Evolutionary conservation across 2,797 vertebrate genomes (phyloP), one percentile per base, ranked within the genome.

Genomic region (Enteromius paludinosus): DNA sequence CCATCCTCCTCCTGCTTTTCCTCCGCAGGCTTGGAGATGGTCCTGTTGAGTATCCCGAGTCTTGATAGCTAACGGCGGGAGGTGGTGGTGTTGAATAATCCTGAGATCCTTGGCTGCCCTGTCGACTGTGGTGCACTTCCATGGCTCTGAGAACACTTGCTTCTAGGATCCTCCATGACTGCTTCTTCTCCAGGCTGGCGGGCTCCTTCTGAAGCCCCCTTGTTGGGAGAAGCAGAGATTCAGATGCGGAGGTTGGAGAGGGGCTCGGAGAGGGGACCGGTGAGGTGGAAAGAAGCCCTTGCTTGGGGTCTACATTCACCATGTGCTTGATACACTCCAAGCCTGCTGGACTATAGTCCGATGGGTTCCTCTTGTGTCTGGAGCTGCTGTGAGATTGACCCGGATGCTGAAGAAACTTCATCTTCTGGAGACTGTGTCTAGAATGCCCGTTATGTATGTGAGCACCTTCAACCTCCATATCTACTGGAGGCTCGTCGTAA

Each of bases 311-410:
- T 64, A 97, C 89, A 0, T 96, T 98, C 82, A 98, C 92, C 97
- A 97, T 97, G 90, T 98, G 96, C 88, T 96, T 97, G 89, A 97
- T 97, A 87, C 96, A 97, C 83, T 97, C 97, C 88, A 96, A 95
- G 77, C 96, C 97, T 79, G 95, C 96, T 12, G 95, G 96, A 89
- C 96, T 97, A 83, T 97, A 97, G 78, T 98, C 96, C 1, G 95
- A 95, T 10, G 95, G 92, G 52, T 93, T 96, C 86, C 93, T 94
- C 61, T 87, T 87, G 59, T 96, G 95, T 88, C 94, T 94, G 80
- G 91, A 90, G 12, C 93, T 93, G 23, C 93, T 88, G 45, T 94
- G 93, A 81, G 91, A 76, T 11, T 93, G 78, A 78, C 88, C 86
- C 9, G 95, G 94, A 73, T 94, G 95, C 78, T 95, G 96, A 41